These are phyloP conservation scores for Bolinopsis microptera DNA, from an alignment of 37 sponge, comb jelly and placozoan genomes.

Conservation along the genomic window DNA sequence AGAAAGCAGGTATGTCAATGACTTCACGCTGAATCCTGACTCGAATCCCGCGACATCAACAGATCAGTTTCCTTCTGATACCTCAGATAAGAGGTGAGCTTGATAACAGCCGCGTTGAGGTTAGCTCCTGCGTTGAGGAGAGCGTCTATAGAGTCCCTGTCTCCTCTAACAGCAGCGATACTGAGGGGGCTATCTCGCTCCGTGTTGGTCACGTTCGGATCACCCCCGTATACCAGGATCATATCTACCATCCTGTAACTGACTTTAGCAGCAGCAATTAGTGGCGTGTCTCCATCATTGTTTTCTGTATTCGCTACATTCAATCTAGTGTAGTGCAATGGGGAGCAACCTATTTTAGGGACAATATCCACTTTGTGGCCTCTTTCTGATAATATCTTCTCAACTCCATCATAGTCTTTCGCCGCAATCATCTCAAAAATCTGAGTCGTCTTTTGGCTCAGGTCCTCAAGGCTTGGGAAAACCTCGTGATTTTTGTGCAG, in stretches of 20 bases:
- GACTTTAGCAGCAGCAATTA: neutral
- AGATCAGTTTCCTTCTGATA: constrained; percentile 5
- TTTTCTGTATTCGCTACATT: constrained; percentile 31
- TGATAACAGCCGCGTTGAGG: constrained; percentile 39
- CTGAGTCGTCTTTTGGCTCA: neutral
- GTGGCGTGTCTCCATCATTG: constrained; percentile 39
- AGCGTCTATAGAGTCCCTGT: neutral
- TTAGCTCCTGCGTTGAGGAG: constrained; percentile 40
- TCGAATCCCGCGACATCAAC: neutral
- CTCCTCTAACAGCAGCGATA: constrained; percentile 46
- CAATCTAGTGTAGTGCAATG: constrained; percentile 26
- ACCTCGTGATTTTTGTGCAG: neutral
- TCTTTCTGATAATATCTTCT: neutral
- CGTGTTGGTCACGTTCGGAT: constrained; percentile 23
- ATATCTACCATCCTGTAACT: neutral
- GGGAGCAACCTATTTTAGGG: constrained; percentile 50
- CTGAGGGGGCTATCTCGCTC: constrained; percentile 41
- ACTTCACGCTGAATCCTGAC: neutral
- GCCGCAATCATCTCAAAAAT: neutral
- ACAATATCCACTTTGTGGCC: constrained; percentile 43
- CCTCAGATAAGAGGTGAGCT: constrained; percentile 4
- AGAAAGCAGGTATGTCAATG: constrained; percentile 2
- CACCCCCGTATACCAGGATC: constrained; percentile 24
- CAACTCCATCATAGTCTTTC: neutral
- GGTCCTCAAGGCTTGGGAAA: neutral